Evolutionary conservation across 1,140 invertebrate species (phyloP).

Genomic region (Cyclina sinensis): DNA sequence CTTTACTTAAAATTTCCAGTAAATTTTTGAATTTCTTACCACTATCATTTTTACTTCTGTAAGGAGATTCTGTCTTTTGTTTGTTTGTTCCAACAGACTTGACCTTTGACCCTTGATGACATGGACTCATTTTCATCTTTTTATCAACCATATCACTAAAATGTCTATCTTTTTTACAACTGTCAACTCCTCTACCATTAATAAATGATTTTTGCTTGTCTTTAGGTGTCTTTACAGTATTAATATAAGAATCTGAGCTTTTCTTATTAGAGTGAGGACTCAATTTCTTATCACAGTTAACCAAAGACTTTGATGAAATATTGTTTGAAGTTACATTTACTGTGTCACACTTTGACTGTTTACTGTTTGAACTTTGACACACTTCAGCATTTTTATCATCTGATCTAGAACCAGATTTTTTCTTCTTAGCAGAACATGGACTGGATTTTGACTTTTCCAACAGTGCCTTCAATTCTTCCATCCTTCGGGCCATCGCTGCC

Average conservation of each 20-base stretch:
- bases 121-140: neutral
- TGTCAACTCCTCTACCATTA: neutral
- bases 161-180: neutral
- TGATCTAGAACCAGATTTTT: neutral
- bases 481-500: slow-evolving; percentile 53
- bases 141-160: neutral
- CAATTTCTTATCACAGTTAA: neutral
- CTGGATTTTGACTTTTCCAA: slow-evolving; percentile 21
- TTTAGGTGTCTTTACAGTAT: neutral
- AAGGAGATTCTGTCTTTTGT: neutral
- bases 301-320: neutral
- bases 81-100: neutral
- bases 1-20: no score
- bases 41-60: neutral
- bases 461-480: slow-evolving; percentile 50
- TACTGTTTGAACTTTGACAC: neutral
- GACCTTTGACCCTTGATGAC: neutral
- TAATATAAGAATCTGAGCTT: neutral
- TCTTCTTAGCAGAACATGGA: neutral
- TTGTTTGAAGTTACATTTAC: neutral
- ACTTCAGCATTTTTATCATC: neutral
- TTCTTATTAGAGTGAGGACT: neutral
- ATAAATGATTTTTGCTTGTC: neutral
- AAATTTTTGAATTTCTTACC: no score
- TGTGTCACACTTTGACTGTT: neutral